Evolutionary conservation across 2,797 vertebrate genomes (phyloP), one percentile per base, ranked within the genome.

Genomic region (Gymnothorax reevesii): DNA sequence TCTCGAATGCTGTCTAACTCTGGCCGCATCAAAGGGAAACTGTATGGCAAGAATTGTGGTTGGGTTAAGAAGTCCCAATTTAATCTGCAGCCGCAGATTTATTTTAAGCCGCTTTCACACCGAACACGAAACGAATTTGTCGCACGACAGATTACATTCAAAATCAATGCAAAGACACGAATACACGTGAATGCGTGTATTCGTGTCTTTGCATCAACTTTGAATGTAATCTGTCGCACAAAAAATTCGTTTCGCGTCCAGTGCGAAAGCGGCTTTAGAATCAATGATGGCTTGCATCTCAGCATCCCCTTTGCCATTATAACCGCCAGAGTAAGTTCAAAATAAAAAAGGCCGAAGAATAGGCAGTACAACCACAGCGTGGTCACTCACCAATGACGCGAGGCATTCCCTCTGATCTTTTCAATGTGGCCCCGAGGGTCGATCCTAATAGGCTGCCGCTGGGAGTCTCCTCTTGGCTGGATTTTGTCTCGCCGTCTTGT

Each of bases 301-400:
- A 66, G 87, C 8, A 77, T 77, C 4, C n/a, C 52, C 13, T 79
- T 22, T 20, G 52, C 49, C 5, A 54, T 55, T 55, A 55, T 7
- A 2, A 20, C 77, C 52, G 55, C 77, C 52, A 80, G 20, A 20
- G 0, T 10, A 25, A 20, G 12, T 0, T 9, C 80, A 20, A 69
- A 85, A 82, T n/a, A 86, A 20, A 82, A 33, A 75, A 49, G 42
- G 85, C n/a, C n/a, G 17, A 80, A 7, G 42, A 12, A 80, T 12
- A 75, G 52, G 3, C 54, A 87, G 54, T 13, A 87, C 25, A 59
- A 77, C 13, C 52, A n/a, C n/a, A 83, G 55, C 10, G 13, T 42
- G 33, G 82, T 15, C 8, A 86, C 90, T 84, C 82, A 93, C 92
- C 92, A 79, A 93, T 88, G 85, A 93, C 86, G 25, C 88, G 57